Evolutionary conservation across 2,888 invertebrate species (phyloP).

Genomic region (Phengaris alcon): DNA sequence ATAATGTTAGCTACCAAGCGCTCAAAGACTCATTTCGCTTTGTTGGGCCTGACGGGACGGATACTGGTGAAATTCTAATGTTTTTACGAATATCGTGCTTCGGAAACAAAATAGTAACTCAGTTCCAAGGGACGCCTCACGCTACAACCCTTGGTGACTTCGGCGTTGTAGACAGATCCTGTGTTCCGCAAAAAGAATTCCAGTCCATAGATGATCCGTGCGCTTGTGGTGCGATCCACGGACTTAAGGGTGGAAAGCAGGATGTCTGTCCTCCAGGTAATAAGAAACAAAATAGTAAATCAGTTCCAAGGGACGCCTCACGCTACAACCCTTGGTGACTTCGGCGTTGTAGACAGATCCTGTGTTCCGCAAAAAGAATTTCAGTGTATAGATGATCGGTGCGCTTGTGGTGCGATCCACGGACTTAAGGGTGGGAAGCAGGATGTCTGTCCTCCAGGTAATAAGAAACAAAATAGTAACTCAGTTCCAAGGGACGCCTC

Average conservation of each 20-base stretch:
- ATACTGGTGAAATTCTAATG: conserved; percentile 79
- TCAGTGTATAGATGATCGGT: conserved; percentile 58
- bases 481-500: conserved; percentile 77
- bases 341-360: conserved; percentile 57
- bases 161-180: conserved; percentile 58
- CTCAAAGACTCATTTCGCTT: conserved; percentile 81
- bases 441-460: not conserved
- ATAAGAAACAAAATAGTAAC: conserved; percentile 78
- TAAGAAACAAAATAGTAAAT: conserved; percentile 82
- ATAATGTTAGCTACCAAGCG: conserved; percentile 74
- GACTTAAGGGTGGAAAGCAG: conserved; percentile 36
- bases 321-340: conserved; percentile 45
- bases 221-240: conserved; percentile 57
- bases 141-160: conserved; percentile 46
- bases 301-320: conserved; percentile 78
- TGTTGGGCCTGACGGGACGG: conserved; percentile 64
- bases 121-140: conserved; percentile 76
- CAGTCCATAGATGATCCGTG: conserved; percentile 61
- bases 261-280: not conserved
- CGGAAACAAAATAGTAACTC: conserved; percentile 82
- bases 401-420: conserved; percentile 59
- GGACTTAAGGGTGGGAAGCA: conserved; percentile 37
- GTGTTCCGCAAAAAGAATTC: conserved; percentile 54
- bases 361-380: conserved; percentile 57
- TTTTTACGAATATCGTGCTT: conserved; percentile 83